phyloP scores from a whole-genome alignment of 2,797 vertebrate species.

The Lacerta bilineata region DNA sequence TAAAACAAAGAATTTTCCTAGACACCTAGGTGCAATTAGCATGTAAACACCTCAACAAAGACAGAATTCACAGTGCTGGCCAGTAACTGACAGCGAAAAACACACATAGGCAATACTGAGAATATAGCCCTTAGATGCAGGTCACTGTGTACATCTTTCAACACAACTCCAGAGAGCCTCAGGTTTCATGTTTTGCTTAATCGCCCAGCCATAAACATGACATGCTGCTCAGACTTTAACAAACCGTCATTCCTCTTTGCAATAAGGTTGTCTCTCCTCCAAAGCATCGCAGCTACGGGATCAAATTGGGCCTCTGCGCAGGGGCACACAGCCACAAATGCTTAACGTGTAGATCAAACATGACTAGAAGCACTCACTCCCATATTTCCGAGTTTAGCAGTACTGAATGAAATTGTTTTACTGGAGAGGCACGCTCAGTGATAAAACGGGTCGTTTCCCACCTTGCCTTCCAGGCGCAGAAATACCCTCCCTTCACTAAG shows the following conservation, averaged over 20 bases:
- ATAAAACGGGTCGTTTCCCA: background rate
- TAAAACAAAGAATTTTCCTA: background rate
- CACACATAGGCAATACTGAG: background rate
- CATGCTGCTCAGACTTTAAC: background rate
- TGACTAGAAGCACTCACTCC: background rate
- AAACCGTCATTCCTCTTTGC: background rate
- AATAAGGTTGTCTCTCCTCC: background rate
- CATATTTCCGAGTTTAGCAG: background rate
- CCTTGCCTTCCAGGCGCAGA: background rate
- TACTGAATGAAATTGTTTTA: background rate
- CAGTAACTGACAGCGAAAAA: background rate
- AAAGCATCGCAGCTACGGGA: background rate
- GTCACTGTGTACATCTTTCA: background rate
- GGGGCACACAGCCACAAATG: background rate
- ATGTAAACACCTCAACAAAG: background rate
- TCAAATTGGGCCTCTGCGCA: background rate
- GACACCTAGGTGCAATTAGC: background rate
- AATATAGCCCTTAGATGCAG: background rate
- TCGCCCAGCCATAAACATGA: background rate
- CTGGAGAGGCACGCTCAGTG: background rate
- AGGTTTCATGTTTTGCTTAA: background rate
- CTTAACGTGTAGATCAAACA: background rate
- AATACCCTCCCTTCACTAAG: background rate
- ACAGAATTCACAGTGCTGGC: background rate
- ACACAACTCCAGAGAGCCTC: background rate